phyloP scores from a whole-genome alignment of 2,888 invertebrate species.

The Callosobruchus maculatus region DNA sequence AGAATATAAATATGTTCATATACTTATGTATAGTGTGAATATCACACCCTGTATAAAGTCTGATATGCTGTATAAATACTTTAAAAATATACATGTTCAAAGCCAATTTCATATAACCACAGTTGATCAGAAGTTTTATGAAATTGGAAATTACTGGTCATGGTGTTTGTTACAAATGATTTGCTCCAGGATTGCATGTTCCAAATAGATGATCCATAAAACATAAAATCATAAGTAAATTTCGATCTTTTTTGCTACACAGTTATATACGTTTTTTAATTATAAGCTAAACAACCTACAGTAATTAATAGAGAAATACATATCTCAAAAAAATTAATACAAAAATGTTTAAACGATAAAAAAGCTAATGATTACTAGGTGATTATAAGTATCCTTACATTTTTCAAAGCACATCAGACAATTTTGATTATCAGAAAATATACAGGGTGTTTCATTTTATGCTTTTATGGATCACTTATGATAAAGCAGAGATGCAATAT shows the following conservation, averaged over 20 bases:
- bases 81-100: not conserved
- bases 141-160: not conserved
- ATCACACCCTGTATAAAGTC: conserved; percentile 24
- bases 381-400: not conserved
- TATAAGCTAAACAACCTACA: not conserved
- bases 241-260: not conserved
- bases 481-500: not conserved
- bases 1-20: conserved; percentile 34
- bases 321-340: not conserved
- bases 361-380: not conserved
- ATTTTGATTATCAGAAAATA: not conserved
- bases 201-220: not conserved
- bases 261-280: not conserved
- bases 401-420: not conserved
- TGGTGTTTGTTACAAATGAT: not conserved
- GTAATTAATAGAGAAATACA: not conserved
- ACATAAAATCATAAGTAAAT: not conserved
- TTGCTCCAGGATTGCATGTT: not conserved
- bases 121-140: not conserved
- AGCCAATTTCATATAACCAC: not conserved
- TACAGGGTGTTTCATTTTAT: not conserved
- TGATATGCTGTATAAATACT: not conserved
- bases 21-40: conserved; percentile 33
- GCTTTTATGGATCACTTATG: not conserved
- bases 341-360: not conserved